Percentiles rank a stretch among this genome's conserved stretches.
phyloP scores from a whole-genome alignment of 2,888 invertebrate species.

The Dicyrtomina minuta region DNA sequence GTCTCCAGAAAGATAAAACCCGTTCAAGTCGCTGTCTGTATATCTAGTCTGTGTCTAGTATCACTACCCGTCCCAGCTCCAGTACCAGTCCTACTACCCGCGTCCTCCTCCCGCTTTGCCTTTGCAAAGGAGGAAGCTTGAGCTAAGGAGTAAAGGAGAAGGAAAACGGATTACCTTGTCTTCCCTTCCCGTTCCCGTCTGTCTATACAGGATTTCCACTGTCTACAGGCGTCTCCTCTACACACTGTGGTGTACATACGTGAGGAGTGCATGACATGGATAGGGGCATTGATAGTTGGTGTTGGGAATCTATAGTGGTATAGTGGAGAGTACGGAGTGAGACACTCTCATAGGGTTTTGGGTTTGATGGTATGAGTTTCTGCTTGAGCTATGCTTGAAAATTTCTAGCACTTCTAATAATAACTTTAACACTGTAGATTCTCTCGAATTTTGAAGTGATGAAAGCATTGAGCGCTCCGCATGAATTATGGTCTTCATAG shows the following conservation, averaged over 20 bases:
- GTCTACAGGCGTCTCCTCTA: too few relatives aligned
- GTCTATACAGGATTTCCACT: too few relatives aligned
- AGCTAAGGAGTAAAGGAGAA: neutral
- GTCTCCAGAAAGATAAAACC: too few relatives aligned
- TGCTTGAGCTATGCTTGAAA: slow-evolving; percentile 10
- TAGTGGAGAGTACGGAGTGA: neutral
- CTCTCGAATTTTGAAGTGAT: slow-evolving; percentile 20
- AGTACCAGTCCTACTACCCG: too few relatives aligned
- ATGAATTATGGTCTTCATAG: slow-evolving; percentile 25
- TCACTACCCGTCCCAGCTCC: too few relatives aligned
- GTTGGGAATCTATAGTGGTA: neutral
- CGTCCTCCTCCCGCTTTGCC: too few relatives aligned
- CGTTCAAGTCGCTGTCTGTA: too few relatives aligned
- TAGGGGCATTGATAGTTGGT: neutral
- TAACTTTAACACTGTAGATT: slow-evolving; percentile 21
- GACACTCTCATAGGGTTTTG: neutral
- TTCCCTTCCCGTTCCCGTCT: neutral
- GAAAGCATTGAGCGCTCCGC: slow-evolving; percentile 27
- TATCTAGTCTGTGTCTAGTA: too few relatives aligned
- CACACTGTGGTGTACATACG: neutral
- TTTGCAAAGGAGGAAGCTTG: neutral
- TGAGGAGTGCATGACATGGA: neutral
- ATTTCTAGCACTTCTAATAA: slow-evolving; percentile 26
- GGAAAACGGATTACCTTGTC: neutral
- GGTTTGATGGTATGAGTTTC: neutral